A percentile compares a stretch with the other conserved stretches of the same genome.
These are phyloP conservation scores for Leucoma salicis DNA, from an alignment of 2,888 invertebrate genomes.

Conservation along the genomic window DNA sequence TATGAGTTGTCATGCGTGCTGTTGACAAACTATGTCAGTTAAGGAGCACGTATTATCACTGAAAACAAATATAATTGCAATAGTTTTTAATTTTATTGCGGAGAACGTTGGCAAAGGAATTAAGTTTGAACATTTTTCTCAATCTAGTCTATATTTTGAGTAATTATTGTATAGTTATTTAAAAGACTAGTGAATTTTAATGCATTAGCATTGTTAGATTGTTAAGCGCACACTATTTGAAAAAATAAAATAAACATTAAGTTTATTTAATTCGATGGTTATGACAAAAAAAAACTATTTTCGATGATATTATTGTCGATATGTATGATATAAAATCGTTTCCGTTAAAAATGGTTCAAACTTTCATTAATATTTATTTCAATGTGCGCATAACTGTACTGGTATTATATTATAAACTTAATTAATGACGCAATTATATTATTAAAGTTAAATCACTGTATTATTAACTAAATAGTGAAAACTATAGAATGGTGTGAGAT, in stretches of 20 bases:
- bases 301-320: neutral
- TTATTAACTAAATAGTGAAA: conserved; percentile 24
- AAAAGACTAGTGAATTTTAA: conserved; percentile 73
- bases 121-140: too few relatives aligned
- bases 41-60: too few relatives aligned
- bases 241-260: neutral
- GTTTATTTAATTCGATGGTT: too few relatives aligned
- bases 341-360: too few relatives aligned
- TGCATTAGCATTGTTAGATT: conserved; percentile 29
- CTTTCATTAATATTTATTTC: neutral
- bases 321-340: neutral
- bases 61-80: too few relatives aligned
- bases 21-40: too few relatives aligned
- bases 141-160: conserved; percentile 17
- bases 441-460: conserved; percentile 35
- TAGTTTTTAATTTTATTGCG: too few relatives aligned
- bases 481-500: conserved; percentile 20
- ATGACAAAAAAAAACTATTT: too few relatives aligned
- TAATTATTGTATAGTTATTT: conserved; percentile 35
- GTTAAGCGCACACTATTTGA: conserved; percentile 28
- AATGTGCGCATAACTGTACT: conserved; percentile 31
- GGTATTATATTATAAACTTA: conserved; percentile 33
- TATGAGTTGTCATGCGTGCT: too few relatives aligned
- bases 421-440: conserved; percentile 51
- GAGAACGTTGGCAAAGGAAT: too few relatives aligned